A percentile compares a stretch with the other conserved stretches of the same genome.
These are phyloP conservation scores for Eurystomus glaucurus DNA, from an alignment of 2,797 vertebrate species.

Conservation along the genomic window DNA sequence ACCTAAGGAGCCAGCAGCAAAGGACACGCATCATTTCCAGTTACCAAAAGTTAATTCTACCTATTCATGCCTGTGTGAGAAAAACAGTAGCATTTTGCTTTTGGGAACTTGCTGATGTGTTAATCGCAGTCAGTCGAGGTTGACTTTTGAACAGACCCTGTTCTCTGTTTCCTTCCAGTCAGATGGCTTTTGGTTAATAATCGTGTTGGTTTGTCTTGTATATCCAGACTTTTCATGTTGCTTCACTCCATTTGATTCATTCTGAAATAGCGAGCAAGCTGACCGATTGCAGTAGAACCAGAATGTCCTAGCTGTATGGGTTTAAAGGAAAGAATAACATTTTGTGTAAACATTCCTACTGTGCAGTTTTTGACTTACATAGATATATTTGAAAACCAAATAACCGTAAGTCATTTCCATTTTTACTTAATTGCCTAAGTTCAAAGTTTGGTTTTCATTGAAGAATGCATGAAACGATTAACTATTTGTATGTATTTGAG, in stretches of 20 bases:
- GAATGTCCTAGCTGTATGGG: neutral
- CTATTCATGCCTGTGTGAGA: neutral
- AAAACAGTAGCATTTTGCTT: conserved; percentile 1
- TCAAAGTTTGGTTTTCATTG: neutral
- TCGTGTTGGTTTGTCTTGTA: neutral
- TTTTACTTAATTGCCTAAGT: neutral
- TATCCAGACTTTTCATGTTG: neutral
- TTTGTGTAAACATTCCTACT: neutral
- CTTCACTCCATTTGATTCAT: neutral
- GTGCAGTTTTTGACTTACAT: neutral
- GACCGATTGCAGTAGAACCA: neutral
- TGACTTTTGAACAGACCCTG: neutral
- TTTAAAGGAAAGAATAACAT: neutral
- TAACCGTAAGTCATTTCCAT: neutral
- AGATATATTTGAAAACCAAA: neutral
- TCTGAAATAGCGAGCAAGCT: neutral
- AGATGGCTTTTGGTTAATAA: neutral
- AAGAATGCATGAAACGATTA: neutral
- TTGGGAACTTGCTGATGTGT: neutral
- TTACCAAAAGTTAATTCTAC: conserved; percentile 27
- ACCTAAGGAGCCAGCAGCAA: neutral
- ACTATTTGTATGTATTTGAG: neutral
- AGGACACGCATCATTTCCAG: conserved; percentile 21
- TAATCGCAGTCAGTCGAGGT: neutral
- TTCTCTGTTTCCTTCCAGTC: neutral